Evolutionary conservation across 2,113 vertebrate species (phyloP).

Genomic region (Anhinga rufa): DNA sequence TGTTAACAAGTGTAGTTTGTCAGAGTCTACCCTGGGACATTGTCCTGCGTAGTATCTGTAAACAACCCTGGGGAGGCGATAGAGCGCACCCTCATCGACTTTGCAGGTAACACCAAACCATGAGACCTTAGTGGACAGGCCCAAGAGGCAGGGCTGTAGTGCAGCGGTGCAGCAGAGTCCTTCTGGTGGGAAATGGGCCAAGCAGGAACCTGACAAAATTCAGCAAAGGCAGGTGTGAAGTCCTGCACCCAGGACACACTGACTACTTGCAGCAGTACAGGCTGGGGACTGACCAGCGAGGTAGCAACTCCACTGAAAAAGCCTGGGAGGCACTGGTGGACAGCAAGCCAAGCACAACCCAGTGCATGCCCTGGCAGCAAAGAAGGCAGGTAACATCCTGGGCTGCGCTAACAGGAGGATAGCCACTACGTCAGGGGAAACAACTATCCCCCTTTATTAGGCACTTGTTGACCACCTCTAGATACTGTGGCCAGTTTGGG

Average conservation of each 20-base stretch:
- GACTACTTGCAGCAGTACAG: background rate
- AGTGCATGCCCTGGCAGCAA: background rate
- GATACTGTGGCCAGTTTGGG: background rate
- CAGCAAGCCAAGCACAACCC: background rate
- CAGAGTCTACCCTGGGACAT: background rate
- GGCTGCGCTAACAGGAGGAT: background rate
- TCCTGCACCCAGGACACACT: background rate
- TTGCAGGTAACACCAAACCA: background rate
- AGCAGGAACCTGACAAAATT: background rate
- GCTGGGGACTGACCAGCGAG: background rate
- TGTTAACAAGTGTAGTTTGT: background rate
- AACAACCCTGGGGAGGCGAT: background rate
- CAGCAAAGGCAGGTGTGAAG: background rate
- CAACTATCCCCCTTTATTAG: background rate
- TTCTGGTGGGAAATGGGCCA: background rate
- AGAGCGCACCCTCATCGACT: background rate
- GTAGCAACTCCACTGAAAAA: background rate
- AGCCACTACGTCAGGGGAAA: background rate
- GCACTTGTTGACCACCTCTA: background rate
- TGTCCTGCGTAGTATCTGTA: too few species aligned
- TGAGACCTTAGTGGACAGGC: background rate
- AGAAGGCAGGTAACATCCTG: too few species aligned
- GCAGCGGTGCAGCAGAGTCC: background rate
- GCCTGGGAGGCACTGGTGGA: background rate
- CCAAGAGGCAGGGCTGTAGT: background rate